Base-by-base conservation (phyloP, 2,888 invertebrate genomes). In the Drosophila pseudotalamancana region DNA sequence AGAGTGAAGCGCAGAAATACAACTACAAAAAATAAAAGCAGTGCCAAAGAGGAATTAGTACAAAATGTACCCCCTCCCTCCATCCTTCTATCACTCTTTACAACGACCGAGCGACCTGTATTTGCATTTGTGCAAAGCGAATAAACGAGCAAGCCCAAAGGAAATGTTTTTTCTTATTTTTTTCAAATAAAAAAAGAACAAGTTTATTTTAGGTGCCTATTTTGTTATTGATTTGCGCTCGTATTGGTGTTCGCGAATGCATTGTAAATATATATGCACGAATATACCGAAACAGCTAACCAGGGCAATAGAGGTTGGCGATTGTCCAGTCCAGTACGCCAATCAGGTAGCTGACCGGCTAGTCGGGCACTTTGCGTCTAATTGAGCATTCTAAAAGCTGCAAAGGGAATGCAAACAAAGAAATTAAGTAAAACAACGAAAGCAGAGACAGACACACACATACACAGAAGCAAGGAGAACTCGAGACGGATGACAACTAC, bases 371-470 rank as follows among this genome's bases (percentile, higher is more conserved):
- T 64, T 65, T 69, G 57, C 51, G 72, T 68, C 74, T 80, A 81
- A 86, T 81, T 86, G 87, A 81, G 87, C 85, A 65, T 81, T 80
- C 69, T 56, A 67, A 71, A 68, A 51, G 61, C 59, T 49, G 57
- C 50, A 34, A 54, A 61, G 70, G 46, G 32, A 59, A 59, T 61
- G 71, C 59, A 61, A 77, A 73, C 61, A 63, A 64, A 53, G 46
- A 61, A 45, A 42, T 21, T 37, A 11, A 39, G 27, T 40, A 23
- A 43, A 16, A 34, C n/a, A 40, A 21, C 27, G 6, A 29, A 34
- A 21, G 45, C 48, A 64, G 4, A 31, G 6, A 16, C 25, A 49
- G 12, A 40, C 11, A 55, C 6, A 50, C 32, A 39, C 40, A 49
- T 32, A 25, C 25, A 25, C 25, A 25, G 6, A 8, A 25, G 42